phyloP scores from a whole-genome alignment of 35 echinoderm and acorn worm species.

The Diadema setosum region DNA sequence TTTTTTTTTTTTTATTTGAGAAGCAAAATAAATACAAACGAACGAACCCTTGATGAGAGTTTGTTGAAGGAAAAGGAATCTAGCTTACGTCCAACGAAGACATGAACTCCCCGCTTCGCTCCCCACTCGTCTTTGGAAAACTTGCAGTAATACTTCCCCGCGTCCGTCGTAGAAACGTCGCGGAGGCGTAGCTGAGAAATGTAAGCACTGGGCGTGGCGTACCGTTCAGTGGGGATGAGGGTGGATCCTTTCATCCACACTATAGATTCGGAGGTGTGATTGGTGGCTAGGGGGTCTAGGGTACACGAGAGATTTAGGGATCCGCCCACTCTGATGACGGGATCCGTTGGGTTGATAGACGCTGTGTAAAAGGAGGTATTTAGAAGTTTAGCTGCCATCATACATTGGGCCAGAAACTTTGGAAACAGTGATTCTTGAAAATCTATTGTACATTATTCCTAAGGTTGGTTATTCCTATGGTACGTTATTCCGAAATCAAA shows the following conservation, averaged over 20 bases:
- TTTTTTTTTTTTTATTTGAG: too few relatives aligned
- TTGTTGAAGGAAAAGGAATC: neutral
- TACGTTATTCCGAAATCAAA: too few relatives aligned
- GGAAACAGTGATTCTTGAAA: too few relatives aligned
- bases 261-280: neutral
- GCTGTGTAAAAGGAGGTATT: neutral
- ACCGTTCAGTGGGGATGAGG: neutral
- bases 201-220: neutral
- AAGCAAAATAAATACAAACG: neutral
- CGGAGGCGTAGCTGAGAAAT: neutral
- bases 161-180: neutral
- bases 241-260: neutral
- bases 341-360: neutral
- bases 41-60: too few relatives aligned
- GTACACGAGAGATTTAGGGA: neutral
- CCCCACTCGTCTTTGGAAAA: neutral
- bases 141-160: conserved; percentile 11
- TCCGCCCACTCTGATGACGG: neutral
- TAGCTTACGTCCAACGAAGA: neutral
- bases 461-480: too few relatives aligned
- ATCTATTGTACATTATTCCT: too few relatives aligned
- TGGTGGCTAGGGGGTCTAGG: neutral
- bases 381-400: too few relatives aligned
- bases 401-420: too few relatives aligned
- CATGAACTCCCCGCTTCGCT: neutral